These are phyloP conservation scores for Arctia plantaginis DNA, from an alignment of 2,888 invertebrate species.

Conservation along the genomic window DNA sequence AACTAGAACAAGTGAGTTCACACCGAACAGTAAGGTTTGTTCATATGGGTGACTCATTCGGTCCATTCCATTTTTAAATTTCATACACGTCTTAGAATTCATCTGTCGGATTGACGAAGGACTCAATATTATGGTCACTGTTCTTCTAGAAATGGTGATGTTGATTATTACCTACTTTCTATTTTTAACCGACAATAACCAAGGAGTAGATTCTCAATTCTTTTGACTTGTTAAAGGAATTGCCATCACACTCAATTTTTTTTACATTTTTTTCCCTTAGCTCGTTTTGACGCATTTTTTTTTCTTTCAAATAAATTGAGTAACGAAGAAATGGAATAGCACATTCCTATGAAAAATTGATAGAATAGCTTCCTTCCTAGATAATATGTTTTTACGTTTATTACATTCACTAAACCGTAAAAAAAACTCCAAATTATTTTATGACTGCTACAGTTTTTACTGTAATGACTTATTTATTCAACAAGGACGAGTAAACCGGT, in stretches of 20 bases:
- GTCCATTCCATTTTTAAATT: conserved; percentile 19
- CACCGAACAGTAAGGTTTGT: conserved; percentile 20
- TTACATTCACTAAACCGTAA: background rate
- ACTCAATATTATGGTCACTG: background rate
- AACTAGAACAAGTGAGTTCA: conserved; percentile 37
- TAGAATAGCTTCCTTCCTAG: too few relatives aligned
- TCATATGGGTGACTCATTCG: conserved; percentile 27
- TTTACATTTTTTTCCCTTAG: too few relatives aligned
- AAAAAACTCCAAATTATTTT: conserved; percentile 7
- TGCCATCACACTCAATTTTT: too few relatives aligned
- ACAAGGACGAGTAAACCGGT: conserved; percentile 4
- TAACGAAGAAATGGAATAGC: too few relatives aligned
- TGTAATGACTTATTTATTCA: conserved; percentile 32
- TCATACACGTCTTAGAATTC: conserved; percentile 2
- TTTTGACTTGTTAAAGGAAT: too few relatives aligned
- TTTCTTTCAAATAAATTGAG: too few relatives aligned
- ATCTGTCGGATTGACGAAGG: background rate
- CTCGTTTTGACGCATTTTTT: too few relatives aligned
- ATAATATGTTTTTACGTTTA: conserved; percentile 5
- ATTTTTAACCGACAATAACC: background rate
- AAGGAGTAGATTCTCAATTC: background rate
- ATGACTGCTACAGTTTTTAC: conserved; percentile 25
- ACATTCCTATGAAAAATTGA: too few relatives aligned
- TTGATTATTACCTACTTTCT: too few relatives aligned
- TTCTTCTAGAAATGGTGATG: too few relatives aligned